Conservation (phyloP, 2,113 vertebrate species). For the Rostratula benghalensis region DNA sequence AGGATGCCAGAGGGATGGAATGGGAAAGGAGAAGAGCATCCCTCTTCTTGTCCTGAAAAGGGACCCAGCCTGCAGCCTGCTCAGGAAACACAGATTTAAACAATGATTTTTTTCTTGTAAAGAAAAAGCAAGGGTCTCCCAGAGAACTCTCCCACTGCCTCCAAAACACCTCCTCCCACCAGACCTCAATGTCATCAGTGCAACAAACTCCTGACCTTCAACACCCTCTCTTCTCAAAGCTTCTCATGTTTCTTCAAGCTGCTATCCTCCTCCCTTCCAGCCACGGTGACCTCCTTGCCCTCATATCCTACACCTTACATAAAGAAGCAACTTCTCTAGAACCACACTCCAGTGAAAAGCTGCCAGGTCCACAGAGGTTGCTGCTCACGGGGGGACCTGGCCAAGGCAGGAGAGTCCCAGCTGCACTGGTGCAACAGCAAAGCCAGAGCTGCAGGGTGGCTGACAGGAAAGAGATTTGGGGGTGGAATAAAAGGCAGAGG, state of each 20-base stretch:
- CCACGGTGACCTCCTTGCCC: neutral
- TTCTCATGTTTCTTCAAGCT: accelerated
- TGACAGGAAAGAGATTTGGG: neutral
- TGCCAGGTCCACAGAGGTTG: neutral
- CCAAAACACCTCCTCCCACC: neutral
- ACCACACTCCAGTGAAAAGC: neutral
- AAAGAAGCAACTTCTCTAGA: neutral
- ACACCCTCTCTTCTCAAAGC: neutral
- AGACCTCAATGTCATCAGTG: neutral
- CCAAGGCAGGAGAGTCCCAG: neutral
- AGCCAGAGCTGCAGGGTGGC: neutral
- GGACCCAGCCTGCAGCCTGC: neutral
- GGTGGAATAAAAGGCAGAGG: neutral
- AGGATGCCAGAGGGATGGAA: neutral
- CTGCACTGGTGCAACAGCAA: neutral
- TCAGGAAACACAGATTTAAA: neutral
- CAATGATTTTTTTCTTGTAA: neutral
- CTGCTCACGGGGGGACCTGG: no score
- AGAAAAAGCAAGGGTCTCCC: neutral
- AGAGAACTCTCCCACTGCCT: neutral
- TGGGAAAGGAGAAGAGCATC: neutral
- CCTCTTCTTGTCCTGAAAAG: neutral
- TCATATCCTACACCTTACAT: neutral
- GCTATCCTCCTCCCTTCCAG: neutral
- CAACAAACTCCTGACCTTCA: neutral